Percentiles rank a stretch among this genome's conserved stretches.
These are phyloP conservation scores for Leptodactylus fallax DNA, from an alignment of 2,797 vertebrate genomes.

Conservation along the genomic window DNA sequence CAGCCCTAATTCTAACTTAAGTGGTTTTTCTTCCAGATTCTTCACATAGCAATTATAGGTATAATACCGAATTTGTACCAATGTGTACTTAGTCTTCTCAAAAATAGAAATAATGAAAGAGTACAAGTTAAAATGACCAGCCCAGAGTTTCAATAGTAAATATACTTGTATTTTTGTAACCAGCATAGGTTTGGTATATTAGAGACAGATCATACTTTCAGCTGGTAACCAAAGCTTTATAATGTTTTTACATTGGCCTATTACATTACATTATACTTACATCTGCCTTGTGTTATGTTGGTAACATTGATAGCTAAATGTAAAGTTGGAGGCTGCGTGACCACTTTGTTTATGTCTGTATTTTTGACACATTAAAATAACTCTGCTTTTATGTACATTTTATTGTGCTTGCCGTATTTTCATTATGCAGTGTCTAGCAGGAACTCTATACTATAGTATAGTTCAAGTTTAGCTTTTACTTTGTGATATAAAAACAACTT, in stretches of 20 bases:
- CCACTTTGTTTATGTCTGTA: neutral
- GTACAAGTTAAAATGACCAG: neutral
- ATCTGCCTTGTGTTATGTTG: slow-evolving; percentile 1
- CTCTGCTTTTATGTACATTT: neutral
- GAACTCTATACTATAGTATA: neutral
- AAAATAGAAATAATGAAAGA: slow-evolving; percentile 36
- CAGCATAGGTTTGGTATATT: neutral
- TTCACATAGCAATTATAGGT: neutral
- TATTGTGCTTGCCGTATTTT: neutral
- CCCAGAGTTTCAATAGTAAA: neutral
- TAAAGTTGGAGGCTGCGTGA: neutral
- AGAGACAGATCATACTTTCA: neutral
- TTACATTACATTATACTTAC: neutral
- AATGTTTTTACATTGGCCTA: neutral
- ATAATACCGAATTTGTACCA: neutral
- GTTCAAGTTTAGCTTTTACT: neutral
- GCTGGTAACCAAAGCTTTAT: neutral
- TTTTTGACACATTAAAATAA: neutral
- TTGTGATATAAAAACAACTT: neutral
- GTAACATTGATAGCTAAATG: neutral
- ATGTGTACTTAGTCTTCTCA: neutral
- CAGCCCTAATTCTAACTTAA: neutral
- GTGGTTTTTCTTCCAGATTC: slow-evolving; percentile 4
- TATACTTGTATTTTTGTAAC: neutral
- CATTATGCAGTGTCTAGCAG: neutral